Conservation (phyloP, 2,797 vertebrate genomes). For the Liparis tanakae region DNA sequence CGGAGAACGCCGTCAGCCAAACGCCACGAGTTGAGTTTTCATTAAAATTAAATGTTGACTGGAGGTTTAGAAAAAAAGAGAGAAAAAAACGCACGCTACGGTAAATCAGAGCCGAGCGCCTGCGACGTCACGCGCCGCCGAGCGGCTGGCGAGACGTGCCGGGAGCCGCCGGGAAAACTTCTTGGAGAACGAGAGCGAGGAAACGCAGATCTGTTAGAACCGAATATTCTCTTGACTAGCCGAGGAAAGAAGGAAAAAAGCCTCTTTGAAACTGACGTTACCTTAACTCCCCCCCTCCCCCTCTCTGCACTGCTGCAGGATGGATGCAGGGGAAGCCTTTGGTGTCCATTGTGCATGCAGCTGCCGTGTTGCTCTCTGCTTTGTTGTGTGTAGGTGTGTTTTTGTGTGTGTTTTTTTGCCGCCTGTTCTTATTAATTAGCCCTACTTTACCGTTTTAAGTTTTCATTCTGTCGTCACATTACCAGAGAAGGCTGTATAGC, state of each 20-base stretch:
- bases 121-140: too few relatives aligned
- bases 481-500: slow-evolving; percentile 14
- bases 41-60: background rate
- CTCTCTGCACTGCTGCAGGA: background rate
- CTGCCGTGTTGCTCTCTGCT: slow-evolving; percentile 6
- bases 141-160: too few relatives aligned
- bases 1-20: background rate
- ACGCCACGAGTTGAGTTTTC: background rate
- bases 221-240: background rate
- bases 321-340: background rate
- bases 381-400: background rate
- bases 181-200: background rate
- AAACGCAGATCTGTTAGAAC: background rate
- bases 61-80: background rate
- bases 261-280: background rate
- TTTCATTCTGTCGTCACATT: slow-evolving; percentile 16
- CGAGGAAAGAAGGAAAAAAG: background rate
- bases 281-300: background rate
- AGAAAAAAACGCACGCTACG: background rate
- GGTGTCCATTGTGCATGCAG: background rate
- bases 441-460: background rate
- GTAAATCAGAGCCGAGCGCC: background rate
- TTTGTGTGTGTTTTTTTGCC: slow-evolving; percentile 7
- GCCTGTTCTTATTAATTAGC: slow-evolving; percentile 22
- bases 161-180: background rate